Conservation (phyloP, 2,888 invertebrate species). For the Noctua fimbriata region DNA sequence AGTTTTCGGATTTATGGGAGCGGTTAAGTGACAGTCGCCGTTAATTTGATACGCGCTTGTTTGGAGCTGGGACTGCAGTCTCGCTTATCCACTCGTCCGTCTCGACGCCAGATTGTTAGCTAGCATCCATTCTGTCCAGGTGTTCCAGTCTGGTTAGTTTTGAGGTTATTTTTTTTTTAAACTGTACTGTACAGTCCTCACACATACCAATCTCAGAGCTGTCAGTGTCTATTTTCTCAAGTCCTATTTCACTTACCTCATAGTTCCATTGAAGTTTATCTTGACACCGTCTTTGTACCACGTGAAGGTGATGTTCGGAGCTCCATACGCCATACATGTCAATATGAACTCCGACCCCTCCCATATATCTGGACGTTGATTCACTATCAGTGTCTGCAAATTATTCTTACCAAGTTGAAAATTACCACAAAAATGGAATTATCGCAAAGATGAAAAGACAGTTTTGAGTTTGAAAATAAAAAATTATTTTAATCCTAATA, state of each 20-base stretch:
- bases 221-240: no score
- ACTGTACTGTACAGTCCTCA: background rate
- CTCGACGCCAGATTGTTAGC: no score
- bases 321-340: conserved; percentile 94
- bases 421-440: background rate
- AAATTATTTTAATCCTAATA: no score
- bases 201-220: no score
- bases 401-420: background rate
- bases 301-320: conserved; percentile 93
- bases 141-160: background rate
- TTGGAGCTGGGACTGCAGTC: conserved; percentile 26
- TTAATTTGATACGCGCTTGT: conserved; percentile 55
- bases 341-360: conserved; percentile 94
- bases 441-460: no score
- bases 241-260: conserved; percentile 88
- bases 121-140: background rate
- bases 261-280: conserved; percentile 93
- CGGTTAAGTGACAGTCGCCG: conserved; percentile 45
- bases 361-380: conserved; percentile 90
- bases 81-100: conserved; percentile 14
- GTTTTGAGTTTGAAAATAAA: no score
- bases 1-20: conserved; percentile 34
- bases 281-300: conserved; percentile 96
- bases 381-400: conserved; percentile 81
- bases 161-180: no score